Base-by-base conservation (phyloP, 1,140 invertebrate genomes). In the Drosophila tropicalis region DNA sequence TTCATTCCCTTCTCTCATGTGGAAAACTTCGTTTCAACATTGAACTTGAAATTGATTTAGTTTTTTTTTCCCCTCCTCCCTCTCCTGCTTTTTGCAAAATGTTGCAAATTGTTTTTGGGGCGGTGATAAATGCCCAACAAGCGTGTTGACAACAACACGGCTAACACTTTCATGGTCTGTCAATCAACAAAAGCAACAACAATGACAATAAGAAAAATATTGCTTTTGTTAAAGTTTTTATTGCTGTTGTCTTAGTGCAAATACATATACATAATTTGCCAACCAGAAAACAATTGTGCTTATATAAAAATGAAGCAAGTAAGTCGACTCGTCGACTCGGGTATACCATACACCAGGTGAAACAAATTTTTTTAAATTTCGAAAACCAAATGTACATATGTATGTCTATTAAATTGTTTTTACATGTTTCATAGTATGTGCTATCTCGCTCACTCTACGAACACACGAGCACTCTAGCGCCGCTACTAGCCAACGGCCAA, bases 81-180 rank as follows among this genome's bases (percentile, higher is more conserved):
- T 54, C 22, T 3, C 22, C 25, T 17, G 22, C n/a, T 12, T 29
- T 36, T 17, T 15, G 25, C 6, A 5, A 10, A 13, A 34, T 29
- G 40, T 79, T 70, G 19, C 39, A 19, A 13, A 12, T 58, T 41
- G 29, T 54, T 25, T 29, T 29, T 54, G 29, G 34, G 32, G 51
- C 25, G 41, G 58, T 25, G 29, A 41, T 36, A 66, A 66, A 51
- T 61, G 75, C 47, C 69, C 76, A 77, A 66, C 57, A 41, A 77
- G 74, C 75, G 68, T 77, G 66, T 40, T 65, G 81, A 68, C 72
- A 72, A 65, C 65, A 68, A 65, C 65, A 70, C 65, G 68, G 41
- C 56, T 62, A 83, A 83, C 83, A 87, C 84, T 87, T 87, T 87
- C 83, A 87, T 89, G 84, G 76, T 83, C 76, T 72, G 83, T 17